These are phyloP conservation scores for Macrochelys suwanniensis DNA, from an alignment of 2,797 vertebrate genomes.

Conservation along the genomic window DNA sequence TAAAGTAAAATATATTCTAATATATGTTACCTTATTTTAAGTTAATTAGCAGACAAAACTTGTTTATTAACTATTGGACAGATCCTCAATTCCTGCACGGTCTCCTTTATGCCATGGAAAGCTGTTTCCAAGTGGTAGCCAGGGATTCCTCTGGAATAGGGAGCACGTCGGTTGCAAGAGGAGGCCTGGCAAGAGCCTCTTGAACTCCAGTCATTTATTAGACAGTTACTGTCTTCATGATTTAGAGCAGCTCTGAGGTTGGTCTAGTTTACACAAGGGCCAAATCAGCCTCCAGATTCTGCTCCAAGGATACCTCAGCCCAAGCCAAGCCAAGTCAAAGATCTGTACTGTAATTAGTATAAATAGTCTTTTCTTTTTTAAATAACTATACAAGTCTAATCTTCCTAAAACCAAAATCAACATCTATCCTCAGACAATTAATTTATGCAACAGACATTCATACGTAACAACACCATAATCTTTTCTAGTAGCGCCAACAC, in stretches of 20 bases:
- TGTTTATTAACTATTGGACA: neutral
- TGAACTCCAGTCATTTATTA: neutral
- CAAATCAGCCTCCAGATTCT: neutral
- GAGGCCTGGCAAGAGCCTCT: neutral
- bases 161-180: neutral
- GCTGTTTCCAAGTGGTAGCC: neutral
- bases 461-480: neutral
- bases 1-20: neutral
- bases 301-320: neutral
- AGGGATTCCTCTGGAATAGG: neutral
- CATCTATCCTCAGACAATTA: neutral
- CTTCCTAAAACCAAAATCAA: neutral
- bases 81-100: neutral
- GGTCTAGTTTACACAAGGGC: neutral
- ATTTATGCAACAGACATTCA: neutral
- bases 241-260: neutral
- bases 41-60: neutral
- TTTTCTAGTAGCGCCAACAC: neutral
- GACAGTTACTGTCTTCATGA: neutral
- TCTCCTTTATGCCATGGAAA: neutral
- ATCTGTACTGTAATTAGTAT: neutral
- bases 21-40: neutral
- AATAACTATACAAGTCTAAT: neutral
- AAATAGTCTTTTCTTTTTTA: neutral
- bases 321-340: neutral